Conservation (phyloP, 2,797 vertebrate species). For the Halcyon chelicuti region DNA sequence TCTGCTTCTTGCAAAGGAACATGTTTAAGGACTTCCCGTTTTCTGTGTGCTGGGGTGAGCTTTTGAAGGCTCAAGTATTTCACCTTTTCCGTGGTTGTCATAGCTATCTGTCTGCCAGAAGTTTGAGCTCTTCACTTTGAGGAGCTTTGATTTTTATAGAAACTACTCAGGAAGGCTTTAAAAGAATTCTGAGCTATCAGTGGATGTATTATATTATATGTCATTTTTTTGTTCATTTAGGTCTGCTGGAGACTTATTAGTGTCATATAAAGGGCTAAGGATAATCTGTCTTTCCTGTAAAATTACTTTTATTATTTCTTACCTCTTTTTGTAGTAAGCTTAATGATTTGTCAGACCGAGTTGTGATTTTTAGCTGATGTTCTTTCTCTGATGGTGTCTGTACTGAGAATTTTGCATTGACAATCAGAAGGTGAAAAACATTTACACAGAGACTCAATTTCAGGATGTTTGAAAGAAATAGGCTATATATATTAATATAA, state of each 20-base stretch:
- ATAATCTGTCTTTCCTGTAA: background rate
- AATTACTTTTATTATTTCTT: conserved; percentile 11
- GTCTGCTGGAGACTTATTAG: background rate
- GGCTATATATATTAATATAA: background rate
- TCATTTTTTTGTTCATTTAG: background rate
- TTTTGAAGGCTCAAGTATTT: background rate
- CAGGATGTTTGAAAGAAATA: background rate
- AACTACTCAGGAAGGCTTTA: background rate
- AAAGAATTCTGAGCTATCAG: background rate
- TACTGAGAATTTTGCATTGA: background rate
- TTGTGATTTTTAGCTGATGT: background rate
- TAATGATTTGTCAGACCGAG: background rate
- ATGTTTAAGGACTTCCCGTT: background rate
- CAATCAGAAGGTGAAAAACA: background rate
- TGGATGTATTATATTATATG: background rate
- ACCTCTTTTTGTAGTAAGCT: background rate
- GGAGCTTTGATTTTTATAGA: background rate
- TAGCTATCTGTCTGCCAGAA: background rate
- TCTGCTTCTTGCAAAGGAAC: background rate
- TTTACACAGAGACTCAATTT: background rate
- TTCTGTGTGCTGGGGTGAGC: background rate
- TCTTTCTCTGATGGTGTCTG: background rate
- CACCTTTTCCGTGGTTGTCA: background rate
- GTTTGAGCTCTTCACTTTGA: background rate
- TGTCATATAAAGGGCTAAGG: background rate